Evolutionary conservation across 2,113 vertebrate species (phyloP), one percentile per base, ranked within the genome.

Genomic region (Vimba vimba): DNA sequence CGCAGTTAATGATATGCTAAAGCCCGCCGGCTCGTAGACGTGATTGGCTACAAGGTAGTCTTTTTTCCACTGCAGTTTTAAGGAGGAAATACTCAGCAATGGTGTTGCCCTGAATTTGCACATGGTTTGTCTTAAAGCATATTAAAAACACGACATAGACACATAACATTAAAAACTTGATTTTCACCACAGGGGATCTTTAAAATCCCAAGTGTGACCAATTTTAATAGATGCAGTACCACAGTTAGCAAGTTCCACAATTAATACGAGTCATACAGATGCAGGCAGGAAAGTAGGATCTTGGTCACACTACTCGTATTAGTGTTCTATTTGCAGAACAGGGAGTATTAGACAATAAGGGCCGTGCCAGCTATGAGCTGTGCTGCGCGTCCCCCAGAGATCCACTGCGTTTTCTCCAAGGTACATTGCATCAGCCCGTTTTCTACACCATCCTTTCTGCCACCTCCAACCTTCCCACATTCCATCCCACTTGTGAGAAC

Each of bases 391-490:
- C 73, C 81, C 81, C 81, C 13, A 43, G 68, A 83, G 66, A 73
- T 4, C 30, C 50, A 36, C 30, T 23, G 47, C 13, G 13, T 68
- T 66, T 66, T 76, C 60, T 78, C 59, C 45, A 79, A 4, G 50
- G 76, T n/a, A 60, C 6, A 60, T 73, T 80, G 77, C 45, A 71
- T 45, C 75, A 79, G 36, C 82, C 62, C 13, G 13, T 83, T 73
- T 36, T 74, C 57, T 33, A 33, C 27, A 69, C 59, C 21, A 0
- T 68, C 25, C 77, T 43, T 57, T 79, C 50, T 8, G 4, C 13
- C n/a, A 17, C 21, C 13, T 50, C 57, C 55, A 36, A 39, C 17
- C 83, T 21, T 66, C 45, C 82, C 55, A 13, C 30, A 17, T 27
- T 33, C 60, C 47, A 47, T 13, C 30, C 57, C 47, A 47, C 55